Conservation (phyloP, 2,888 invertebrate genomes). For the Rutpela maculata region DNA sequence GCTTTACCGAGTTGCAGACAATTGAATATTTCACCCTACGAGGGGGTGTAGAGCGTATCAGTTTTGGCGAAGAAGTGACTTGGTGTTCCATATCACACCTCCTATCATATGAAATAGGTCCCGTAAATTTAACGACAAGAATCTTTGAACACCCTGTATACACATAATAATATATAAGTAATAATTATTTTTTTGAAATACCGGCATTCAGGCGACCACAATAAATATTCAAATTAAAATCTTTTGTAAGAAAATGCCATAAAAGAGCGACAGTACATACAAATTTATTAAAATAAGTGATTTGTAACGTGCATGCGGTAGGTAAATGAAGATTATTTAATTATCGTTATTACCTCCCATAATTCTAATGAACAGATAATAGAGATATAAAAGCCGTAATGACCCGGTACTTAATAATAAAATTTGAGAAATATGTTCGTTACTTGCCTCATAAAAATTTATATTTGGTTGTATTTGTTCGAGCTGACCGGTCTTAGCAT, state of each 20-base stretch:
- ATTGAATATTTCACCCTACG: too few relatives aligned
- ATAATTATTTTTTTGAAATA: background rate
- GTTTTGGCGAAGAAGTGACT: too few relatives aligned
- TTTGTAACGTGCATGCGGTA: constrained; percentile 3
- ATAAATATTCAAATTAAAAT: background rate
- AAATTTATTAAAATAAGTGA: constrained; percentile 7
- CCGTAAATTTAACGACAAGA: too few relatives aligned
- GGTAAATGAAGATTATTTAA: constrained; percentile 2
- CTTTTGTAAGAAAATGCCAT: background rate
- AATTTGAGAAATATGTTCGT: background rate
- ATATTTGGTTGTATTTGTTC: background rate
- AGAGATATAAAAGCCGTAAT: constrained; percentile 2
- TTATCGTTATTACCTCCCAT: constrained; percentile 2
- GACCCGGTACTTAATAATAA: constrained; percentile 3
- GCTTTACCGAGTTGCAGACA: too few relatives aligned
- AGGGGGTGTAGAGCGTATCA: too few relatives aligned
- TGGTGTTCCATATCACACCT: too few relatives aligned
- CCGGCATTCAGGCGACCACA: background rate
- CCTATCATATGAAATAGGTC: too few relatives aligned
- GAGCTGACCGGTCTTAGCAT: background rate
- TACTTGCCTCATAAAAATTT: background rate
- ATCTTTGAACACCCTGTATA: too few relatives aligned
- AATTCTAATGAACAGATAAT: constrained; percentile 7
- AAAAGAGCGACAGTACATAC: background rate
- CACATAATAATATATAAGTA: background rate